phyloP scores from a whole-genome alignment of 2,113 vertebrate species.

The Acrocephalus kingi region DNA sequence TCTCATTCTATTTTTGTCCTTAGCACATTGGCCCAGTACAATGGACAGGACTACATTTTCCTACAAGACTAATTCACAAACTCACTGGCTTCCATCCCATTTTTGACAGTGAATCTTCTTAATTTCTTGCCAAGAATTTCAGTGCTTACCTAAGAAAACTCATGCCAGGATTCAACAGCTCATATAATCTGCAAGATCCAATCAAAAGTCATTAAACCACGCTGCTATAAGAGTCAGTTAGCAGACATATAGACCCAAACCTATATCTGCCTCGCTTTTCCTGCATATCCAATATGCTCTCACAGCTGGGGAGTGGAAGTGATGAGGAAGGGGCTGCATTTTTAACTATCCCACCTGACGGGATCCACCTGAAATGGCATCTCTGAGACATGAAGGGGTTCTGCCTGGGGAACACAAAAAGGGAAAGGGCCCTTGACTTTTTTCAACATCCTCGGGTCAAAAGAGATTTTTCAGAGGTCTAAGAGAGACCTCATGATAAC shows the following conservation, averaged over 20 bases:
- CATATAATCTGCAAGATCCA: neutral
- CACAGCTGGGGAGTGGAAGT: neutral
- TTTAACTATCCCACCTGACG: neutral
- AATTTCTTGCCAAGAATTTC: conserved; percentile 17
- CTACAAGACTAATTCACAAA: neutral
- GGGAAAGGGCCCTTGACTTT: neutral
- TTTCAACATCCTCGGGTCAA: rapidly evolving
- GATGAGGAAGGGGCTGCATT: neutral
- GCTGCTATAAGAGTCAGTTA: neutral
- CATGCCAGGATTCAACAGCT: neutral
- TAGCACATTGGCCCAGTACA: neutral
- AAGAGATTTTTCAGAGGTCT: neutral
- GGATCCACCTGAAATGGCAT: neutral
- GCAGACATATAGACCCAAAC: neutral
- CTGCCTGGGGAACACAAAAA: neutral
- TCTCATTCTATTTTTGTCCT: neutral
- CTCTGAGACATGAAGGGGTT: neutral
- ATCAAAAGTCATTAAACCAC: neutral
- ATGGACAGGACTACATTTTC: neutral
- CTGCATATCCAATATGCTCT: neutral
- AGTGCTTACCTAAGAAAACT: neutral
- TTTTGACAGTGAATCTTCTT: neutral
- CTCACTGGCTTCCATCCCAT: neutral
- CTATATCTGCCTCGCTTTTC: neutral
- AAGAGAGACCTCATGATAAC: neutral